phyloP scores from a whole-genome alignment of 2,888 invertebrate genomes.

The Caenorhabditis imperialis region DNA sequence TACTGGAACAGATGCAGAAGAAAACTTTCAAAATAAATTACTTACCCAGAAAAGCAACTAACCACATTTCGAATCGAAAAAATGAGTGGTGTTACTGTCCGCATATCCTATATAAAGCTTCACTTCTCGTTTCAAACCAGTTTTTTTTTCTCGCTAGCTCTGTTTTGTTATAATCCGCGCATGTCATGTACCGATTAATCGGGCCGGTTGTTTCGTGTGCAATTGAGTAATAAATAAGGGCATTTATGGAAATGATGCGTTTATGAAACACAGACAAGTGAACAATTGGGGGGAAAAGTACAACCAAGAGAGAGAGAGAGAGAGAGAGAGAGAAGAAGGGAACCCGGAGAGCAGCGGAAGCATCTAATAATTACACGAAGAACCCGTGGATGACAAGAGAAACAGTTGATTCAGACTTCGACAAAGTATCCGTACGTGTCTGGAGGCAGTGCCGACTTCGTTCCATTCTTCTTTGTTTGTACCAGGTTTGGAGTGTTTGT shows the following conservation, averaged over 20 bases:
- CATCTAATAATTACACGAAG: slow-evolving; percentile 22
- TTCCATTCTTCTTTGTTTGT: slow-evolving; percentile 32
- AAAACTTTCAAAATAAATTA: not conserved
- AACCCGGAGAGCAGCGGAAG: slow-evolving; percentile 30
- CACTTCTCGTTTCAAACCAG: slow-evolving; percentile 22
- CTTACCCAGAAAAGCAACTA: slow-evolving; percentile 7
- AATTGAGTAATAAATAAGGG: not conserved
- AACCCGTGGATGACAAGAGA: slow-evolving; percentile 4
- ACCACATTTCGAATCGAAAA: too few relatives aligned
- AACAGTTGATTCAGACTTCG: slow-evolving; percentile 20
- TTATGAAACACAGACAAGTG: not conserved
- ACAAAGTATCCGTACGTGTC: slow-evolving; percentile 41
- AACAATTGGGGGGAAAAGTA: not conserved
- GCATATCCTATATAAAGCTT: too few relatives aligned
- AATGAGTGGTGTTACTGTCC: too few relatives aligned
- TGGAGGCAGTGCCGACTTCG: slow-evolving; percentile 4
- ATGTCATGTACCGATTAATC: slow-evolving; percentile 20
- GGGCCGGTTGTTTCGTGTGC: slow-evolving; percentile 21
- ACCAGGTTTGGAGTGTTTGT: slow-evolving; percentile 47
- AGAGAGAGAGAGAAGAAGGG: not conserved
- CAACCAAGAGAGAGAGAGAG: slow-evolving; percentile 2
- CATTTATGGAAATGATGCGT: too few relatives aligned
- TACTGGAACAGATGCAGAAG: slow-evolving; percentile 5
- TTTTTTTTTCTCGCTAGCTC: slow-evolving; percentile 38
- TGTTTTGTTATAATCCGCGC: slow-evolving; percentile 34